Evolutionary conservation across 2,888 invertebrate species (phyloP), one percentile per base, ranked within the genome.

Genomic region (Xanthorhoe designata): DNA sequence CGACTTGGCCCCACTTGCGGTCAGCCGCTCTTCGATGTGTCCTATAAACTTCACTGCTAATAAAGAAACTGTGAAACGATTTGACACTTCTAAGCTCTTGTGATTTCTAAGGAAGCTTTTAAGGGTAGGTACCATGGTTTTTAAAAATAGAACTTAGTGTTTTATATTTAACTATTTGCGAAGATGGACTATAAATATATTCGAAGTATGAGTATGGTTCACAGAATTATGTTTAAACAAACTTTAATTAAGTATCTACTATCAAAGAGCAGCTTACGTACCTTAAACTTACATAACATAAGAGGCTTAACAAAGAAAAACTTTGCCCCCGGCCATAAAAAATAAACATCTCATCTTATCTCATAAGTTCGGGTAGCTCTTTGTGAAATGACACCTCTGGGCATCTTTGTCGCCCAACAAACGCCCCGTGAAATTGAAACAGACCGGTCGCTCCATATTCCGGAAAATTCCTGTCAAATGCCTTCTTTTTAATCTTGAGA

Each of bases 371-470:
- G 79, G 85, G 80, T 82, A 81, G 87, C 87, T 87, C 82, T 85
- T 86, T 85, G 82, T 83, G 84, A 87, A 91, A 92, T 89, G 89
- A 90, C 89, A 90, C 91, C 91, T 89, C 84, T 83, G 91, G 91
- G 91, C 84, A 83, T 89, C 87, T 89, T 91, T 88, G 85, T 86
- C 87, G 88, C 88, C 88, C 86, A 84, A 84, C 91, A 91, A 92
- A 91, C 88, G 89, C 87, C 84, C 90, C 92, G 92, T 92, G 91
- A 92, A 92, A 92, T 92, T 92, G 91, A 90, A 91, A 91, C 88
- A 85, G 87, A 87, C 88, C 83, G 85, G 85, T 82, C 83, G 83
- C 85, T 82, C 85, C 83, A 85, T 85, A 83, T 80, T 81, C 80
- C 78, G 79, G 82, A 85, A 87, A 84, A 84, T 84, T 86, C 81